Evolutionary conservation across 2,113 vertebrate species (phyloP).

Genomic region (Grammatotria lemairii): DNA sequence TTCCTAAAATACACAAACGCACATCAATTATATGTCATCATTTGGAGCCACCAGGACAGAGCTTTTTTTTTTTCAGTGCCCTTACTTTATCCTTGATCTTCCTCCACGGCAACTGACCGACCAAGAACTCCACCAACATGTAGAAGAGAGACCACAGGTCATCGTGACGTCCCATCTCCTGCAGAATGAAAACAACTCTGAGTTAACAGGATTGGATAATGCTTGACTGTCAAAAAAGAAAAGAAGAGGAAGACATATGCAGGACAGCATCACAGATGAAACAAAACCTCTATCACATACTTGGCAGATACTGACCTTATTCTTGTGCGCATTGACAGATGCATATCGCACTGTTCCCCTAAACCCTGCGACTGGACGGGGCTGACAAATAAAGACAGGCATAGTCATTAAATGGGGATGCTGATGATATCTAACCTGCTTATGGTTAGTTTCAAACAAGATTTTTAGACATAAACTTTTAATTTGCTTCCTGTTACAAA

Average conservation of each 20-base stretch:
- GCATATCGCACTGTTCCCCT: slow-evolving; percentile 96
- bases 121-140: slow-evolving; percentile 97
- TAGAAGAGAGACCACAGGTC: slow-evolving; percentile 99
- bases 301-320: slow-evolving; percentile 78
- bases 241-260: accelerated
- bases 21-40: background rate
- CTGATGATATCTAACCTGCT: background rate
- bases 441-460: background rate
- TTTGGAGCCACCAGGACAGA: background rate
- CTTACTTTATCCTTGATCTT: slow-evolving; percentile 99
- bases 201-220: background rate
- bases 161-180: slow-evolving; percentile 99
- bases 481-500: background rate
- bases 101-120: slow-evolving; percentile 97
- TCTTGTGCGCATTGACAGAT: slow-evolving; percentile 94
- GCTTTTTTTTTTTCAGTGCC: background rate
- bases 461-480: background rate
- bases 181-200: background rate
- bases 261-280: background rate
- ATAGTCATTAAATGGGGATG: background rate
- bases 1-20: slow-evolving; percentile 71
- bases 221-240: background rate
- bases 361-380: slow-evolving; percentile 93
- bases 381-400: slow-evolving; percentile 68
- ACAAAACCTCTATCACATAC: background rate